Evolutionary conservation across 2,113 vertebrate species (phyloP).

Genomic region (Barnardius zonarius): DNA sequence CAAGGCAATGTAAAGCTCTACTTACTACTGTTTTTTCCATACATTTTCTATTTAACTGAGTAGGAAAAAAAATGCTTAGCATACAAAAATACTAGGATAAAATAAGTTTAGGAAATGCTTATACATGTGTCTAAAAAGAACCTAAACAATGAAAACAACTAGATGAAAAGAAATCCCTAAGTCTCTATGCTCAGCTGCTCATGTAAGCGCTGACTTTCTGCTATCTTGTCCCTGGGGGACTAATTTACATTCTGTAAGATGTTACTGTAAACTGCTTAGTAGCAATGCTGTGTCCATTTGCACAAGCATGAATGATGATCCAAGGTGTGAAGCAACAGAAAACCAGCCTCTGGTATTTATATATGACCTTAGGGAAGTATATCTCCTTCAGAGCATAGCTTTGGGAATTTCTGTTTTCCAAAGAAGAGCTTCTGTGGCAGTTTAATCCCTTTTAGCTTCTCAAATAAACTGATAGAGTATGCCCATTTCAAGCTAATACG

Average conservation of each 20-base stretch:
- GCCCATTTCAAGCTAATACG: not conserved
- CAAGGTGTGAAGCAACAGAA: constrained; percentile 19
- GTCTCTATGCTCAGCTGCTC: constrained; percentile 13
- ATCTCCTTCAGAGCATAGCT: not conserved
- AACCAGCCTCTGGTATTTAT: constrained; percentile 3
- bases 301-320: constrained; percentile 41
- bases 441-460: not conserved
- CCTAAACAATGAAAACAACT: not conserved
- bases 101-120: not conserved
- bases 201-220: constrained; percentile 35
- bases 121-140: not conserved
- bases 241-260: constrained; percentile 54
- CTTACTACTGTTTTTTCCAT: not conserved
- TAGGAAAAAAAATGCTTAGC: not conserved
- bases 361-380: constrained; percentile 15
- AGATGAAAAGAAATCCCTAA: constrained; percentile 40
- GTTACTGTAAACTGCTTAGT: constrained; percentile 48
- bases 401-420: not conserved
- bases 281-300: constrained; percentile 45
- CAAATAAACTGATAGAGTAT: not conserved
- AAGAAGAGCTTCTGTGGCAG: not conserved
- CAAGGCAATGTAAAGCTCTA: not conserved
- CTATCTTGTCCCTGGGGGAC: constrained; percentile 32
- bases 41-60: not conserved
- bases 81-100: not conserved